Base-by-base conservation (phyloP, 2,888 invertebrate genomes). In the Drosophila fungiperda region DNA sequence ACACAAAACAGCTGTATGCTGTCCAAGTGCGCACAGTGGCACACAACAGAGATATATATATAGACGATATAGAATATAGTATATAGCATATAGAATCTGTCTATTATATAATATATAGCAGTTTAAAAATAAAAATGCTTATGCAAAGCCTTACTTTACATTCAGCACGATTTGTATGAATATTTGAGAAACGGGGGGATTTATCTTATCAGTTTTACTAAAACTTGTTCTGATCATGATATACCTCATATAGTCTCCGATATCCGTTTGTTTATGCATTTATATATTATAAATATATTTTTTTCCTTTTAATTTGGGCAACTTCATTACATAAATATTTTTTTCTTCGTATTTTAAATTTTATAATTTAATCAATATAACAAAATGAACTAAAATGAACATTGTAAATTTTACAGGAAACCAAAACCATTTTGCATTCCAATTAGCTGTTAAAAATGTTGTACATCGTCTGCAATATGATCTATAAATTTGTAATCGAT, bases 1-100 rank as follows among this genome's bases (percentile, higher is more conserved):
- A 61, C 66, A 73, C 55, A 35, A 57, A 48, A 52, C 74, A 67
- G 73, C 67, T 57, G 67, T 32, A 49, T 23, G 6, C n/a, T 36
- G 57, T 48, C 32, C 23, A 42, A 38, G 42, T 50, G 33, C 49
- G 23, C 36, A 53, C 73, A 72, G 48, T 73, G 73, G 23, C 7
- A 17, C 23, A 65, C 7, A 15, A 33, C 17, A 26, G 17, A 6
- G 9, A 36, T 23, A 15, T 6, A 70, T 42, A 9, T 20, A 9
- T n/a, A 9, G 17, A 40, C 9, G 9, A 40, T 17, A n/a, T n/a
- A 7, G n/a, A 11, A 40, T 11, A n/a, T 40, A 11, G n/a, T 26
- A 26, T 26, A 26, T 40, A 11, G n/a, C 2, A 26, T 26, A 26
- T 26, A 26, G 2, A 26, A 26, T 26, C 26, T 40, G 40, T 4